Evolutionary conservation across 2,888 invertebrate genomes (phyloP), one percentile per base, ranked within the genome.

Genomic region (Sphaerophoria rueppellii): DNA sequence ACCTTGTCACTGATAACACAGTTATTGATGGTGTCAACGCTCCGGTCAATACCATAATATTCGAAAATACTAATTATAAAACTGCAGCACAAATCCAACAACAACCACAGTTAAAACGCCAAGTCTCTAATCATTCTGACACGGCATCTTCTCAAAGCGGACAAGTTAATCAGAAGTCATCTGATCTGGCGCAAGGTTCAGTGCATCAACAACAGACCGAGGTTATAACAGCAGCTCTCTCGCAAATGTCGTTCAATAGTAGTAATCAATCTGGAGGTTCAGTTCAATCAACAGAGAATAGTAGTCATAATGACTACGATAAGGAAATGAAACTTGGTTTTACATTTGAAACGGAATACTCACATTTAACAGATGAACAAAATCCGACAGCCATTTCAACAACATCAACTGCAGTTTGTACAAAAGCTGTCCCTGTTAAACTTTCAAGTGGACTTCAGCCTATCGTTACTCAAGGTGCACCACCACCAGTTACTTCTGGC

Each of bases 291-390:
- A 35, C 73, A 34, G 81, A 82, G 6, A 57, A 85, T 6, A 78
- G 93, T 87, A 94, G 94, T 88, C 93, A 93, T 86, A 92, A 93
- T 77, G 96, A 97, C 90, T 96, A 97, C 89, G 95, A 94, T 34
- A 95, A 95, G 35, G 97, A 97, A 89, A 96, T 98, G 94, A 98
- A 98, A 91, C 93, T 98, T 74, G 97, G 98, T 91, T 98, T 98
- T 91, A 95, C 95, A 16, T 98, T 98, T 91, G 97, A 97, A 89
- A 95, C 96, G 16, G 96, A 96, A 88, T 93, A 97, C 81, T 87
- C 83, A 87, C 95, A 95, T 90, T 93, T 96, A 57, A 94, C 95
- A 3, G 96, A 81, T 4, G 86, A 80, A 46, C 74, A 79, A 46
- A 79, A 76, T 82, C 16, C 67, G 24, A n/a, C 78, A 0, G 52